Evolutionary conservation across 1,140 invertebrate genomes (phyloP), one percentile per base, ranked within the genome.

Genomic region (Nylanderia fulva): DNA sequence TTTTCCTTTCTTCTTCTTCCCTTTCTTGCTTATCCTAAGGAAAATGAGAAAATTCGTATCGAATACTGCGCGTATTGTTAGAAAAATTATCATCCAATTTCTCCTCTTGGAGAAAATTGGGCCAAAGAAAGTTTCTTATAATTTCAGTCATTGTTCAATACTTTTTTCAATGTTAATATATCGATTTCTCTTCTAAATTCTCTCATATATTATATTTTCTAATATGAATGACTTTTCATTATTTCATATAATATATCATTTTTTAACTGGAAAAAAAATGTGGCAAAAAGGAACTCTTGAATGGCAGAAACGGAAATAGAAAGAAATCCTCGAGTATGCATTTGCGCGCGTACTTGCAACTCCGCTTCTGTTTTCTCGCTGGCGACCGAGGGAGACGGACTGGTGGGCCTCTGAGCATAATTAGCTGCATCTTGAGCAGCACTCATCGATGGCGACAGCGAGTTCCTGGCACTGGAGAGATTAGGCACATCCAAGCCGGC

Each of bases 1-100:
- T 96, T 94, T 99, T 99, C 75, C 98, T 96, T 91, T 99, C 98
- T 93, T 99, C 98, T 95, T 99, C 98, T 91, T 99, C 97, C 52
- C 98, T 96, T 93, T 99, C 98, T 90, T 97, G 97, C 91, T 97
- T 97, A 83, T 98, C 98, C 97, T 98, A 88, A 39, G 79, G 85
- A 54, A 85, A 4, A 66, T 3, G 9, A 68, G 3, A 58, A 33
- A 29, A 45, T 1, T 71, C 5, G 13, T 58, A 45, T n/a, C 39
- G 3, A 11, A n/a, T 11, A 11, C 11, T 54, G 8, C 1, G 15
- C 39, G 5, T 75, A 52, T 27, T 24, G 29, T 52, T 58, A 27
- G 15, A 60, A 48, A 75, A 75, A 75, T 48, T 39, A 1, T 48
- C 11, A 60, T 75, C n/a, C 27, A 33, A 24, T 61, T 63, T 52